Evolutionary conservation across 64 coral and sea anemone species (phyloP), one percentile per base, ranked within the genome.

Genomic region (Platygyra sinensis): DNA sequence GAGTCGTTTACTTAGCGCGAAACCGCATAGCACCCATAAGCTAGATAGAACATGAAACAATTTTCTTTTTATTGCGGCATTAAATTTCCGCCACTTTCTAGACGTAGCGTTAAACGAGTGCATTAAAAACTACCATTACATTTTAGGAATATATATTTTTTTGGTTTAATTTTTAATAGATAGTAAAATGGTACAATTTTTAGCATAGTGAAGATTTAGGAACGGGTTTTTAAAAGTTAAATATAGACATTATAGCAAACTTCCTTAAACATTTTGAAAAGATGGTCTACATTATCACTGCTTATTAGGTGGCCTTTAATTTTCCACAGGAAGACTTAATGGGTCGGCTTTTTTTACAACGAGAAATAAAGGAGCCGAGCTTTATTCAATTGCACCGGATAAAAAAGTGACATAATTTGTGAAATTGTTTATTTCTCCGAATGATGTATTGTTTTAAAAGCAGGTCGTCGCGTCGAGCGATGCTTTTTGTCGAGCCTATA

Each of bases 331-430:
- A 71, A 64, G 33, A 85, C 65, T 85, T 85, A 85, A 85, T 85
- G 81, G 81, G 63, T 85, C 81, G 81, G 81, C 38, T 36, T 51
- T 71, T 64, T 46, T 83, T 71, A 85, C 69, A 28, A 85, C 79
- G 62, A 16, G 39, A 85, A 85, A 71, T 85, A 85, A 61, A 85
- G 15, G 63, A 36, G 38, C 22, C 63, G 36, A 50, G 62, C 81
- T 71, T 85, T 71, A 85, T 69, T 85, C 81, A 71, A 85, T 69
- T n/a, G 81, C 20, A 24, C 81, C 81, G 81, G 81, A 85, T 71
- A 85, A 71, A 85, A 63, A 69, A 67, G 22, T 85, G 81, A 85
- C 81, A 83, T 69, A 85, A 85, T 50, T 85, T 85, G 11, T 4
- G 36, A 4, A 64, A 85, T 85, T 85, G 81, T 85, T 85, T 85